phyloP scores from a whole-genome alignment of 2,797 vertebrate genomes.

The Jordanella pulchra region DNA sequence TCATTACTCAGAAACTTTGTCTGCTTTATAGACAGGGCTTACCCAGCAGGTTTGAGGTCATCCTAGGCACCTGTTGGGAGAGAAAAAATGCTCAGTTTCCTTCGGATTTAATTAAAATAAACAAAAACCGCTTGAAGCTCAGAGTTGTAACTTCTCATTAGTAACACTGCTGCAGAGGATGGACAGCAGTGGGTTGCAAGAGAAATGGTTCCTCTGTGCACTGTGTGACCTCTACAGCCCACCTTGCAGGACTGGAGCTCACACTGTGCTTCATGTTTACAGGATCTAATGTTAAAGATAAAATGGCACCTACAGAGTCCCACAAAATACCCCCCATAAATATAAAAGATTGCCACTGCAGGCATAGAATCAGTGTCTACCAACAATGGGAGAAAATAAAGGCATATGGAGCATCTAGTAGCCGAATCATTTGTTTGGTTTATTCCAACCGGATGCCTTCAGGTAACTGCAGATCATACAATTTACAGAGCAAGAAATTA shows the following conservation, averaged over 20 bases:
- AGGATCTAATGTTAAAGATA: neutral
- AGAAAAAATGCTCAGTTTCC: neutral
- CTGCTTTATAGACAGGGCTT: neutral
- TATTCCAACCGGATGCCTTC: too few relatives aligned
- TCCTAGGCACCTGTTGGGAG: constrained; percentile 12
- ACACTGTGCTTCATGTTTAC: constrained; percentile 38
- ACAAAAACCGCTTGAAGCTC: rapidly evolving
- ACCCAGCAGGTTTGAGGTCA: neutral
- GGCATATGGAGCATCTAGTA: too few relatives aligned
- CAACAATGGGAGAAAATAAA: too few relatives aligned
- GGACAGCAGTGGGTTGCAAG: constrained; percentile 89
- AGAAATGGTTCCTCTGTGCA: constrained; percentile 86
- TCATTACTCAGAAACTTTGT: constrained; percentile 75
- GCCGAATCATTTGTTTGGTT: too few relatives aligned
- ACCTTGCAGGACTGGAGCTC: constrained; percentile 52
- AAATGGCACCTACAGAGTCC: neutral
- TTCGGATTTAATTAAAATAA: neutral
- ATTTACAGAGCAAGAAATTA: too few relatives aligned
- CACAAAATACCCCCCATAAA: too few relatives aligned
- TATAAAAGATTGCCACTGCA: too few relatives aligned
- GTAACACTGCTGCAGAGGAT: constrained; percentile 86
- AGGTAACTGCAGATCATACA: too few relatives aligned
- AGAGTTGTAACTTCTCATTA: constrained; percentile 79
- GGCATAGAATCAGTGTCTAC: too few relatives aligned
- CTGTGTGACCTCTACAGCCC: constrained; percentile 50